Percentiles rank a stretch among this genome's conserved stretches.
phyloP scores from a whole-genome alignment of 1,140 invertebrate species.

The Scaptomyza hsui region DNA sequence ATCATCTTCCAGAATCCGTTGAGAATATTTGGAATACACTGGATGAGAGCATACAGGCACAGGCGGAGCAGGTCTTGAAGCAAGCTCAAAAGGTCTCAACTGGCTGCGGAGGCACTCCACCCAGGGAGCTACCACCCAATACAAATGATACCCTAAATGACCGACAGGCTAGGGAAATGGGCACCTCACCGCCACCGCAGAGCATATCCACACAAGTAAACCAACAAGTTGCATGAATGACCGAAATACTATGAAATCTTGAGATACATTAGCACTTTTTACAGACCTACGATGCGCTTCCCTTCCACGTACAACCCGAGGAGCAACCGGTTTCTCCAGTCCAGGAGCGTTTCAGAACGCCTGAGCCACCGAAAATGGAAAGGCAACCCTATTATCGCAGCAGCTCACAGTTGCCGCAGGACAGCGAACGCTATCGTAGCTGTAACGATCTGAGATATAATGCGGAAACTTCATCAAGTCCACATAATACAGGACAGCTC shows the following conservation, averaged over 20 bases:
- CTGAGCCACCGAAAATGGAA: slow-evolving; percentile 58
- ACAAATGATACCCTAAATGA: neutral
- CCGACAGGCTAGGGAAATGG: slow-evolving; percentile 85
- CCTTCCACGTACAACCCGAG: slow-evolving; percentile 41
- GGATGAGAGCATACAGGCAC: slow-evolving; percentile 81
- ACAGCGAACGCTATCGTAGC: slow-evolving; percentile 69
- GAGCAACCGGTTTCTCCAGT: neutral
- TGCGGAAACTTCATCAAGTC: slow-evolving; percentile 28
- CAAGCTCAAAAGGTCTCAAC: slow-evolving; percentile 84
- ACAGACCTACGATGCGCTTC: slow-evolving; percentile 83
- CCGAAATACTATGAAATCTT: neutral
- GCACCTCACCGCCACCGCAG: slow-evolving; percentile 93
- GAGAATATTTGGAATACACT: slow-evolving; percentile 83
- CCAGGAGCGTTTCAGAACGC: slow-evolving; percentile 43
- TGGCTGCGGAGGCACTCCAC: slow-evolving; percentile 86
- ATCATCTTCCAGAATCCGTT: slow-evolving; percentile 72
- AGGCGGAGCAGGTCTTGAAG: slow-evolving; percentile 66
- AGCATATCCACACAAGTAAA: slow-evolving; percentile 93
- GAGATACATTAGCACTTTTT: slow-evolving; percentile 11
- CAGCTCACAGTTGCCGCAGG: slow-evolving; percentile 54
- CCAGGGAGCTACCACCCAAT: slow-evolving; percentile 75
- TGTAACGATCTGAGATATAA: slow-evolving; percentile 59
- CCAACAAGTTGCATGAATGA: neutral
- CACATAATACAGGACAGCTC: slow-evolving; percentile 35
- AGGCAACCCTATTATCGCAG: slow-evolving; percentile 54